Evolutionary conservation across 2,888 invertebrate genomes (phyloP), one percentile per base, ranked within the genome.

Genomic region (Ethmia dodecea): DNA sequence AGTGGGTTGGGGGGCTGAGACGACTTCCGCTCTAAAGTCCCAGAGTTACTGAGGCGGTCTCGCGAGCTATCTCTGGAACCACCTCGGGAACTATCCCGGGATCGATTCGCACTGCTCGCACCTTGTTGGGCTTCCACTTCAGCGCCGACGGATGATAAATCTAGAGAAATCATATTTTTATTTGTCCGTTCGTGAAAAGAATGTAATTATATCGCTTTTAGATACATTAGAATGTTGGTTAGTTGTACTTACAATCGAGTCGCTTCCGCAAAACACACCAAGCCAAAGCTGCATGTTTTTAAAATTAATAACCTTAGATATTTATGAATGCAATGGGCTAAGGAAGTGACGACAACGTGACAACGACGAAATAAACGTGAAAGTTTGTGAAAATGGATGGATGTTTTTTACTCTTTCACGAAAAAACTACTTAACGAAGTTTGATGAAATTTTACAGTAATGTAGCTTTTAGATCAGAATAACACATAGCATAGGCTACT

Each of bases 191-290:
- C n/a, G n/a, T n/a, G 9, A 22, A n/a, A 22, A 22, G 3, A 22
- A n/a, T 22, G 9, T n/a, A 6, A 9, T 5, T 4, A 20, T 20
- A n/a, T n/a, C 4, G 22, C 8, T 22, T 22, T 1, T 1, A 22
- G 22, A n/a, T 22, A 22, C 4, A n/a, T 22, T 4, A n/a, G n/a
- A 22, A 22, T 22, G 22, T 22, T n/a, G 22, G 8, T 22, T 22
- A 9, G 2, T 44, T 42, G 53, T 81, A 93, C 94, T 89, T 93
- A 96, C 96, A 94, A 87, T 96, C 95, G 79, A 95, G 92, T 65
- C 95, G 90, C 79, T 94, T 95, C 78, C 95, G 91, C 79, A 96
- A 92, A 52, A 95, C 93, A 89, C 94, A 94, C 96, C 96, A 97
- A 73, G 96, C 95, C 86, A 96, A 88, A 50, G 95, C 96, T 94